Base-by-base conservation (phyloP, 2,888 invertebrate species). In the Latrodectus hesperus region DNA sequence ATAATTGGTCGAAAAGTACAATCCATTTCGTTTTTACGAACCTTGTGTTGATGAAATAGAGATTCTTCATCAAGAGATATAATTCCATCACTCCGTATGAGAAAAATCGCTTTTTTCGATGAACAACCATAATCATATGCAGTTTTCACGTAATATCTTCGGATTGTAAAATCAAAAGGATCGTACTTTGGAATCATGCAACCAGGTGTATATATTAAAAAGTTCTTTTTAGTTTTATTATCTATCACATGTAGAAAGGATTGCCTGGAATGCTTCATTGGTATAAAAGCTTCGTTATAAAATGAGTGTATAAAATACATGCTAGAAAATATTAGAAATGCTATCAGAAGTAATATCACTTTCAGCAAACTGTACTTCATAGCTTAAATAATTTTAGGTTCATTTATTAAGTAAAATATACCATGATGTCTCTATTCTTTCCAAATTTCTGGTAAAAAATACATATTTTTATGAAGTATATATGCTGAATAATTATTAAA, bases 181-280 rank as follows among this genome's bases (percentile, higher is more conserved):
- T 89, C 77, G 22, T 83, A 89, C 53, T 89, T 88, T 71, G 89
- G 89, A 17, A 90, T 90, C 64, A 73, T 77, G 60, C 89, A 89
- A 12, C 89, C 88, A 2, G 88, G 68, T 3, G 89, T 90, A 26
- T 87, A 79, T 11, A 89, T 78, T 17, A 89, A 26, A 68, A 79
- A 89, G 12, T 76, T 73, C 53, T 84, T 84, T 67, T 88, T 74
- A 14, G 72, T 81, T 26, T 81, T 75, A 71, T 77, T 65, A 17
- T 81, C 67, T 16, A 22, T 26, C 9, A 49, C 11, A 53, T 55
- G 38, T 12, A 67, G 60, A 4, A 51, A 73, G 9, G 52, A 2
- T 12, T 22, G 51, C 4, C 55, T 70, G 5, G 53, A 68, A 49
- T n/a, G 76, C 64, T 64, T 83, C 1, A 71, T 71, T 14, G 81